These are phyloP conservation scores for Caenorhabditis zanzibari DNA, from an alignment of 2,888 invertebrate genomes.

Conservation along the genomic window DNA sequence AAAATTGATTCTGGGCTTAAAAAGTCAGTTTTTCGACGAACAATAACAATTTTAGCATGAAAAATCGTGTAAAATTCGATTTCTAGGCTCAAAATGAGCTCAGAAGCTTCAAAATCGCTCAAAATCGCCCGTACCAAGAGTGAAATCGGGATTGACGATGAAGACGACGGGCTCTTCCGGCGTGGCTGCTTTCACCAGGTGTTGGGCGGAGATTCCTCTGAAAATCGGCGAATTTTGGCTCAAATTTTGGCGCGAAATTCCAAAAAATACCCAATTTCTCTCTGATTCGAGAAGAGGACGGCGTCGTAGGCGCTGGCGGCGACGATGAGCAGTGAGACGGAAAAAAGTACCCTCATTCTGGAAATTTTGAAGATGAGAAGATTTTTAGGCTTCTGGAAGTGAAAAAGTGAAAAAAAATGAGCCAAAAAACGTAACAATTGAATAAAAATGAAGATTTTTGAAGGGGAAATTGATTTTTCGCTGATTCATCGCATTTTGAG, in stretches of 20 bases:
- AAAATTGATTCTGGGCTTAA: not conserved
- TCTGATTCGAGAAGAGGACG: slow-evolving; percentile 72
- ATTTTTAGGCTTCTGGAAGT: not conserved
- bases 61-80: not conserved
- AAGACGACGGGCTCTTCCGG: slow-evolving; percentile 72
- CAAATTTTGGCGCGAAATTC: slow-evolving; percentile 25
- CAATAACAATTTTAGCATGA: not conserved
- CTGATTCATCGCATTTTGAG: not conserved
- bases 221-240: slow-evolving; percentile 2
- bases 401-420: not conserved
- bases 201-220: slow-evolving; percentile 46
- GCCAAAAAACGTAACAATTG: too few species aligned
- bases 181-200: slow-evolving; percentile 66
- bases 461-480: not conserved
- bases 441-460: not conserved
- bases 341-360: slow-evolving; percentile 74
- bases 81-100: not conserved
- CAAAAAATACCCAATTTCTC: slow-evolving; percentile 66
- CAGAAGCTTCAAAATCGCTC: not conserved
- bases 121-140: slow-evolving; percentile 61
- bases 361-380: not conserved
- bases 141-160: slow-evolving; percentile 74
- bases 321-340: slow-evolving; percentile 62
- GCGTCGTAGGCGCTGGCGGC: slow-evolving; percentile 72
- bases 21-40: not conserved